phyloP scores from a whole-genome alignment of 2,797 vertebrate species.

The Aeoliscus strigatus region DNA sequence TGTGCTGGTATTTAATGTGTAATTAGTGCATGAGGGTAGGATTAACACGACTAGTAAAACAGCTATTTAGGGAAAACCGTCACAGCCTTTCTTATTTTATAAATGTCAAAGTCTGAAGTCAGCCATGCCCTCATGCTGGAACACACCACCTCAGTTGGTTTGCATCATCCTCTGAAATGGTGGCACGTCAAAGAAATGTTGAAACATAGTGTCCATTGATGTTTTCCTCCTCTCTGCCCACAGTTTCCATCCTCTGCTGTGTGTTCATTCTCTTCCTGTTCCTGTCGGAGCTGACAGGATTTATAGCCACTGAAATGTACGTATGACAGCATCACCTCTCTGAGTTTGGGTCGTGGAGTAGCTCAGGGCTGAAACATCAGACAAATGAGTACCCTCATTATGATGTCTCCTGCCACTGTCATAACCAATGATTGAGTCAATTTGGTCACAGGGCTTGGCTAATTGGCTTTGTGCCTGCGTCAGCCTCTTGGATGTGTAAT shows the following conservation, averaged over 20 bases:
- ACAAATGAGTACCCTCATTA: conserved; percentile 29
- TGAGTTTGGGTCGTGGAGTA: too few relatives aligned
- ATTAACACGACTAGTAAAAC: conserved; percentile 43
- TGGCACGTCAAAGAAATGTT: not conserved
- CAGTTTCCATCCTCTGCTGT: conserved; percentile 98
- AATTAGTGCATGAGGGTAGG: conserved; percentile 47
- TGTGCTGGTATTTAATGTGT: conserved; percentile 45
- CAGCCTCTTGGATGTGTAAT: conserved; percentile 49
- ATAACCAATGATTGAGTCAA: conserved; percentile 30
- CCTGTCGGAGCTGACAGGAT: conserved; percentile 97
- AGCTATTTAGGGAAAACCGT: conserved; percentile 41
- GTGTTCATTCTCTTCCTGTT: conserved; percentile 98
- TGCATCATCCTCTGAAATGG: conserved; percentile 30
- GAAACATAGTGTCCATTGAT: conserved; percentile 10
- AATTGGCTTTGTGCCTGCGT: conserved; percentile 55
- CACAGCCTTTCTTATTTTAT: conserved; percentile 43
- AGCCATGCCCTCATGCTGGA: conserved; percentile 21
- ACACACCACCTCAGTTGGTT: conserved; percentile 26
- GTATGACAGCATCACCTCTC: conserved; percentile 54
- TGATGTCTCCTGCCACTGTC: conserved; percentile 24
- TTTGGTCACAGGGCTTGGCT: conserved; percentile 63
- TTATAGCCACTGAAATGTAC: conserved; percentile 98
- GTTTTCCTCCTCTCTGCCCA: conserved; percentile 60
- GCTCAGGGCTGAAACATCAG: conserved; percentile 22
- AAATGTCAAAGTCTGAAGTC: conserved; percentile 49